A percentile compares a stretch with the other conserved stretches of the same genome.
Evolutionary conservation across 2,113 vertebrate species (phyloP).

Genomic region (Uria aalge): DNA sequence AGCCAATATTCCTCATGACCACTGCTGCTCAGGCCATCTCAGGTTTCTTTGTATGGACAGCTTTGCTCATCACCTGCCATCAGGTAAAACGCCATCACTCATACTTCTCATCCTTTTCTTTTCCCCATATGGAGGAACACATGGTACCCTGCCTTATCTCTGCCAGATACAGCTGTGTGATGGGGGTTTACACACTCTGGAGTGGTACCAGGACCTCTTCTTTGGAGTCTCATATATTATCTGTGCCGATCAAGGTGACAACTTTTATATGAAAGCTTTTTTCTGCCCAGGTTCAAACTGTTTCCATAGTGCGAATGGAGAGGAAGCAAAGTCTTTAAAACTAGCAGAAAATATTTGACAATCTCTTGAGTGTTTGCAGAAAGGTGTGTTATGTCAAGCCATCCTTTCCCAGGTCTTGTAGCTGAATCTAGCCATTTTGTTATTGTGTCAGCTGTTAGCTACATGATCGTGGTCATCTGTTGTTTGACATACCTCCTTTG

Average conservation of each 20-base stretch:
- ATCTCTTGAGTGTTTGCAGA: background rate
- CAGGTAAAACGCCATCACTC: constrained; percentile 79
- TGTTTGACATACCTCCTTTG: constrained; percentile 36
- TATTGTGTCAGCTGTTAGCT: background rate
- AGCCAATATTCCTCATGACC: constrained; percentile 94
- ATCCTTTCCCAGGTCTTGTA: background rate
- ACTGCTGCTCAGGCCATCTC: constrained; percentile 90
- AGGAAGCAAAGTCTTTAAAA: background rate
- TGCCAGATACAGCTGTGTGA: background rate
- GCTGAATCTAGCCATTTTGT: background rate
- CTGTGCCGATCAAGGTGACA: background rate
- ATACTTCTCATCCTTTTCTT: background rate
- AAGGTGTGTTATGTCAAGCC: background rate
- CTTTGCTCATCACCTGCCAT: constrained; percentile 93
- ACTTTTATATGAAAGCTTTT: background rate
- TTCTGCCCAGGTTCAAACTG: background rate
- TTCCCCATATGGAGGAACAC: background rate
- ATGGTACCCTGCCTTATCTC: background rate
- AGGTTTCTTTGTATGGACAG: constrained; percentile 95
- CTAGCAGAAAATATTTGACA: background rate
- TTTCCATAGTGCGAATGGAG: background rate
- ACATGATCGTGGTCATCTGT: background rate
- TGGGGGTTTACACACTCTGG: background rate
- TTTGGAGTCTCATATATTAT: background rate
- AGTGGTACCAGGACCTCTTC: background rate